Conservation (phyloP, 1,140 invertebrate species). For the Drosophila carrolli region DNA sequence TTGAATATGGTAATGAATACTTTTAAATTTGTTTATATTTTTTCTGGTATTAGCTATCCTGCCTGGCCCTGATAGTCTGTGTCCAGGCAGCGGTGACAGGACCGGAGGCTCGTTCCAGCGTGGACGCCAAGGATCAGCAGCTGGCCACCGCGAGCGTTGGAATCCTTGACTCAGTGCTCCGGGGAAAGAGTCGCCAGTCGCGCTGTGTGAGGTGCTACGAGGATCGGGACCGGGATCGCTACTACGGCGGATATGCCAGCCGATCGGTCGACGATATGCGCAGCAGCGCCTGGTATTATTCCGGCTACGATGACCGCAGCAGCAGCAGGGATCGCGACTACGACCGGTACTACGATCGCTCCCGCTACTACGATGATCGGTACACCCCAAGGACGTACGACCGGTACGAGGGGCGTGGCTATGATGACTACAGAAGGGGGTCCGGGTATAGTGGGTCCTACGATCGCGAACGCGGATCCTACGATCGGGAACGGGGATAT, state of each 20-base stretch:
- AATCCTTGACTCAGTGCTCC: constrained; percentile 50
- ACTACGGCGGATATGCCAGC: constrained; percentile 65
- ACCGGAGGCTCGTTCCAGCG: constrained; percentile 51
- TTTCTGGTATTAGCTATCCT: constrained; percentile 41
- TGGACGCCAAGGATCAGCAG: constrained; percentile 11
- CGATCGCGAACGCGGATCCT: constrained; percentile 28
- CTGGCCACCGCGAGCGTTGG: constrained; percentile 30
- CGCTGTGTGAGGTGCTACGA: constrained; percentile 81
- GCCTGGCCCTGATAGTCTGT: constrained; percentile 48
- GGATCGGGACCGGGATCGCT: constrained; percentile 70
- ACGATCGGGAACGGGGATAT: constrained; percentile 57
- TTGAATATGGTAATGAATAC: no score
- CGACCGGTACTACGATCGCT: constrained; percentile 61
- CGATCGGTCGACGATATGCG: constrained; percentile 57
- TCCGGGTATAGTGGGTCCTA: constrained; percentile 6
- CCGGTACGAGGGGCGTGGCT: constrained; percentile 83
- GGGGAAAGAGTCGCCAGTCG: constrained; percentile 74
- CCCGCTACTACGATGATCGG: constrained; percentile 66
- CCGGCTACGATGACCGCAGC: constrained; percentile 66
- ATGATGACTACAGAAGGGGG: constrained; percentile 70
- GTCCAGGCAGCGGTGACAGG: constrained; percentile 34
- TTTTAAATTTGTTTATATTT: no score
- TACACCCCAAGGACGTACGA: constrained; percentile 72
- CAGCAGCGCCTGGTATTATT: constrained; percentile 70
- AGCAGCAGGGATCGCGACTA: constrained; percentile 57